These are phyloP conservation scores for Oriolus oriolus DNA, from an alignment of 2,113 vertebrate species.

Conservation along the genomic window DNA sequence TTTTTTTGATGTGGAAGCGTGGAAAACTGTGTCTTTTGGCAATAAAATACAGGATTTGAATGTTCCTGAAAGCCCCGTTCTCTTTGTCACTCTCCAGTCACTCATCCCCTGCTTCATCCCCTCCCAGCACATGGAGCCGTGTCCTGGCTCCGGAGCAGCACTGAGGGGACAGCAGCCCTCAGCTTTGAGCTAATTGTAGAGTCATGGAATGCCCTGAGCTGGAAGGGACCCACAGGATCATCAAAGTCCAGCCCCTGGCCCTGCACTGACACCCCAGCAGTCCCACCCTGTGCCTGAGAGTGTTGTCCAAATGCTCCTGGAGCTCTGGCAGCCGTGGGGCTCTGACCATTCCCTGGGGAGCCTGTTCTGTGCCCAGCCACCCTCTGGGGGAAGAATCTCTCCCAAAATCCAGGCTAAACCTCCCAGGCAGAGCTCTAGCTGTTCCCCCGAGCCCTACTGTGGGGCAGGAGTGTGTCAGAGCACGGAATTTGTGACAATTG, in stretches of 20 bases:
- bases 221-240: neutral
- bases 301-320: accelerated
- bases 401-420: neutral
- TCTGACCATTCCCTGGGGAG: neutral
- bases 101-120: neutral
- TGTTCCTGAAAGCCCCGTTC: neutral
- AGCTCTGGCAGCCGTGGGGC: neutral
- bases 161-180: neutral
- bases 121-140: accelerated
- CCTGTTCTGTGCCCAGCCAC: accelerated
- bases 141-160: neutral
- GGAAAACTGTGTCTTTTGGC: neutral
- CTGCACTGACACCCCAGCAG: neutral
- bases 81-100: neutral
- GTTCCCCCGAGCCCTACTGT: accelerated
- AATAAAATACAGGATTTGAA: neutral
- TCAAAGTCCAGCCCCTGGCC: neutral
- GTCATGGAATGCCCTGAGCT: neutral
- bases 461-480: neutral
- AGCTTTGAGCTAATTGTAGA: accelerated
- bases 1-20: no score
- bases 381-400: neutral
- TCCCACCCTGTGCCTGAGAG: neutral
- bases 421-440: neutral
- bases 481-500: neutral